Percentiles rank a stretch among this genome's conserved stretches.
These are phyloP conservation scores for Asarcornis scutulata DNA, from an alignment of 2,113 vertebrate species.

Conservation along the genomic window DNA sequence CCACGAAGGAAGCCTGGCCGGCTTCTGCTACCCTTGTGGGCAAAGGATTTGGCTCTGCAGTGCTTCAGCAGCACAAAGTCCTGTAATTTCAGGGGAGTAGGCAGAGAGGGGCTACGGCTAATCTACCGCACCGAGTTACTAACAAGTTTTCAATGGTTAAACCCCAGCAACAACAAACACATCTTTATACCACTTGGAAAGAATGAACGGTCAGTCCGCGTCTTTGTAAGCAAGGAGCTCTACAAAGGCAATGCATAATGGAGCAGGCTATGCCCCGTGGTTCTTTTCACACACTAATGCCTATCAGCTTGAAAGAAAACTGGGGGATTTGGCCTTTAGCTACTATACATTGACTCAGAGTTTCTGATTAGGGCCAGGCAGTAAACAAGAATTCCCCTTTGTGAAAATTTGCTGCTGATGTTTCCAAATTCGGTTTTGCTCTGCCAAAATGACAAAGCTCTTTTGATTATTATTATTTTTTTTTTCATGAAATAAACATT, in stretches of 20 bases:
- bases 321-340: background rate
- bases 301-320: background rate
- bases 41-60: background rate
- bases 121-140: background rate
- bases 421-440: background rate
- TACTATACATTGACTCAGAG: background rate
- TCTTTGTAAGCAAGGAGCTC: background rate
- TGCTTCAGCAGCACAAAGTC: background rate
- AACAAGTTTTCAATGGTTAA: background rate
- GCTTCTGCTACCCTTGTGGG: background rate
- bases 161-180: constrained; percentile 7
- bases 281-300: background rate
- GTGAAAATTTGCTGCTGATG: background rate
- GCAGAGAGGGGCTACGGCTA: background rate
- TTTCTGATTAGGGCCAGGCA: constrained; percentile 6
- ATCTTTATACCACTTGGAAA: background rate
- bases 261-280: background rate
- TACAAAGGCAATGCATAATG: background rate
- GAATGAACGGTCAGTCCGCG: background rate
- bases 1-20: background rate
- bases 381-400: background rate
- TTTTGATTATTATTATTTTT: background rate
- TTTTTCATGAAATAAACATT: background rate
- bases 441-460: background rate
- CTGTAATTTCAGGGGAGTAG: background rate